A percentile compares a stretch with the other conserved stretches of the same genome.
These are phyloP conservation scores for Druceiella hillmani DNA, from an alignment of 2,888 invertebrate species.

Conservation along the genomic window DNA sequence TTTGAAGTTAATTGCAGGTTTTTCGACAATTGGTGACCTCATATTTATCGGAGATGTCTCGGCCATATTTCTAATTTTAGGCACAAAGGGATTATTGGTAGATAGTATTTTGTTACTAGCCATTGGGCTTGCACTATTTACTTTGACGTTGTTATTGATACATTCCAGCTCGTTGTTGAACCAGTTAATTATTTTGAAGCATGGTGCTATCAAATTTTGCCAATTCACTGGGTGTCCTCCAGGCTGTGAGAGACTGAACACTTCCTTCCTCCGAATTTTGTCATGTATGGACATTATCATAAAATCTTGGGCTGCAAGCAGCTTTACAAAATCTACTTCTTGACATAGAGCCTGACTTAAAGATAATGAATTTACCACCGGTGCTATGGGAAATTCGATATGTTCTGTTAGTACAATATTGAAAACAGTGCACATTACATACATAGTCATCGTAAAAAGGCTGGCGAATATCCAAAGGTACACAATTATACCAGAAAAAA, in stretches of 20 bases:
- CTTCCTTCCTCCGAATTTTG: constrained; percentile 50
- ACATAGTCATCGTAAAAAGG: constrained; percentile 64
- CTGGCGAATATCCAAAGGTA: constrained; percentile 66
- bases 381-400: constrained; percentile 58
- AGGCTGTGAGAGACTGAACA: constrained; percentile 73
- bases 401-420: constrained; percentile 67
- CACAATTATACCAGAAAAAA: constrained; percentile 50
- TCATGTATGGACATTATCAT: constrained; percentile 61
- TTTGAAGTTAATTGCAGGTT: constrained; percentile 35
- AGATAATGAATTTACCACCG: constrained; percentile 40
- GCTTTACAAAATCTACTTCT: constrained; percentile 63
- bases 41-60: constrained; percentile 34
- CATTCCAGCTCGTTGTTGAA: constrained; percentile 60
- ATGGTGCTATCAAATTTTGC: constrained; percentile 64
- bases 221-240: constrained; percentile 87
- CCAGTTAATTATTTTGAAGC: constrained; percentile 56
- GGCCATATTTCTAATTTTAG: constrained; percentile 38
- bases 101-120: too few species aligned
- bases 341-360: constrained; percentile 58
- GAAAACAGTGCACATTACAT: constrained; percentile 65
- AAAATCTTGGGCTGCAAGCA: constrained; percentile 72
- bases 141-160: constrained; percentile 41
- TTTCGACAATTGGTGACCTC: constrained; percentile 39
- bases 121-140: too few species aligned
- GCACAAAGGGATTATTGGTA: constrained; percentile 29